phyloP scores from a whole-genome alignment of 1,140 invertebrate genomes.

The Charaxes varanes region DNA sequence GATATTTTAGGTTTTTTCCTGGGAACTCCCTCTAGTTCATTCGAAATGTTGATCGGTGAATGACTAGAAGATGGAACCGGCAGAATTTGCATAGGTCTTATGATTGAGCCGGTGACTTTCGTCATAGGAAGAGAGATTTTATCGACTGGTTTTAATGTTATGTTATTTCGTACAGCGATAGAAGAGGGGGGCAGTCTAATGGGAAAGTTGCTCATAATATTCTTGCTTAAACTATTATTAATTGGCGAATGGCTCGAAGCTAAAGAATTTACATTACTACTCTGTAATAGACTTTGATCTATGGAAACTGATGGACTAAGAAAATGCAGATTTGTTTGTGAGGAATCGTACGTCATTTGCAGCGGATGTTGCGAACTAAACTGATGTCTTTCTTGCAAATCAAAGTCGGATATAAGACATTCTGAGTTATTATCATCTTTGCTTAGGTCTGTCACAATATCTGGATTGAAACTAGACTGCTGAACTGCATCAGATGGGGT shows the following conservation, averaged over 20 bases:
- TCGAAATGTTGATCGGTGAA: conserved; percentile 47
- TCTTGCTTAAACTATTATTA: conserved; percentile 39
- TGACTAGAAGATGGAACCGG: conserved; percentile 56
- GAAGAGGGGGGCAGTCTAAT: conserved; percentile 48
- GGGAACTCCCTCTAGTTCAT: conserved; percentile 45
- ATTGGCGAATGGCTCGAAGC: conserved; percentile 39
- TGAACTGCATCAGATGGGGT: conserved; percentile 28
- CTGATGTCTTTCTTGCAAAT: conserved; percentile 46
- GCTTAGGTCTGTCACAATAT: conserved; percentile 45
- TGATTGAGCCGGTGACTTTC: conserved; percentile 58
- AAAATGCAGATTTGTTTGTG: conserved; percentile 48
- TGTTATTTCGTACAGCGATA: conserved; percentile 47
- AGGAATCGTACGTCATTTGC: conserved; percentile 40
- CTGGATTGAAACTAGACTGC: conserved; percentile 33
- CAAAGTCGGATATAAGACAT: conserved; percentile 51
- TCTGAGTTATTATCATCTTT: conserved; percentile 64
- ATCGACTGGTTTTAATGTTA: conserved; percentile 53
- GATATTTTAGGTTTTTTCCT: conserved; percentile 72
- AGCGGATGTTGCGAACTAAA: conserved; percentile 39
- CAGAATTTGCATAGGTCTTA: conserved; percentile 60
- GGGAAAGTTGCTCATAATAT: conserved; percentile 64
- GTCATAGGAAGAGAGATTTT: conserved; percentile 51
- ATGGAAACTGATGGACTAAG: conserved; percentile 46
- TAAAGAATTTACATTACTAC: conserved; percentile 42
- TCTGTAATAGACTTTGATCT: conserved; percentile 48